These are phyloP conservation scores for Tetrax tetrax DNA, from an alignment of 2,113 vertebrate species.

Conservation along the genomic window DNA sequence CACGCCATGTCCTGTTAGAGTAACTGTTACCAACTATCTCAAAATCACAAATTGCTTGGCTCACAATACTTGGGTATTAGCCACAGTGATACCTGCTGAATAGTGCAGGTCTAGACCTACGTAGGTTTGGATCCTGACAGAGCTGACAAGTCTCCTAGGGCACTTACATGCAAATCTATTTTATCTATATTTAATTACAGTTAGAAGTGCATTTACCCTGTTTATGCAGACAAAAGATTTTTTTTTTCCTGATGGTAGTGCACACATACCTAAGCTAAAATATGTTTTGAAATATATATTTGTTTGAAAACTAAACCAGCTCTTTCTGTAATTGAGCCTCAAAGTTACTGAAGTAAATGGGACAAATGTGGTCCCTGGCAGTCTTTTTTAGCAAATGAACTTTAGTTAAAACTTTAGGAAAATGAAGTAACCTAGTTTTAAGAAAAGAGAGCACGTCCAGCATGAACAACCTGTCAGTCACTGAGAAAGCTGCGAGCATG, in stretches of 20 bases:
- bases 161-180: background rate
- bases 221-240: background rate
- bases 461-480: background rate
- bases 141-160: background rate
- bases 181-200: background rate
- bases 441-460: background rate
- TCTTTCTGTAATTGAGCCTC: background rate
- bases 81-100: background rate
- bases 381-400: background rate
- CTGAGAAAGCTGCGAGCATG: background rate
- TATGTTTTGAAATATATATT: background rate
- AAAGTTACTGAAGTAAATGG: background rate
- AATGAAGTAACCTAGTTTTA: background rate
- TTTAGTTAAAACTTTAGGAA: background rate
- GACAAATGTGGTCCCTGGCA: background rate
- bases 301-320: background rate
- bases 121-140: background rate
- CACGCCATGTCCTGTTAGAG: background rate
- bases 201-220: background rate
- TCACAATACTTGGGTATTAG: background rate
- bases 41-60: background rate
- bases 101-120: background rate
- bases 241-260: background rate
- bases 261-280: background rate
- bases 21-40: background rate